Base-by-base conservation (phyloP, 2,888 invertebrate genomes). In the Agriotes lineatus region DNA sequence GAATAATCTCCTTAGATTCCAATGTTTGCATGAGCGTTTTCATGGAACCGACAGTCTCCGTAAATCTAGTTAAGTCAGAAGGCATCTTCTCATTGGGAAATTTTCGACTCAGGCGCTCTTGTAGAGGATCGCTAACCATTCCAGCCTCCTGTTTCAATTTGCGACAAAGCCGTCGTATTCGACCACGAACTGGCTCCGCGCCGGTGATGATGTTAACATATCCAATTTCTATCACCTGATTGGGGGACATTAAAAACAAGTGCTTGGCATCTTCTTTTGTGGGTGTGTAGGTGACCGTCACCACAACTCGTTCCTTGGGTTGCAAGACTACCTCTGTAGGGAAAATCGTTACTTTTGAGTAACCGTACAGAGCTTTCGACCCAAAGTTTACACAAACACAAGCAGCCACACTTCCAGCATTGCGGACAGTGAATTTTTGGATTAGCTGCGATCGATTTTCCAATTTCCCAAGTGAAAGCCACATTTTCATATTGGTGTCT, bases 401-500 rank as follows among this genome's bases (percentile, higher is more conserved):
- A 0, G 87, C 86, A 10, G 86, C 80, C 7, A 90, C 77, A 30
- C 87, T 86, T 0, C 90, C 90, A 14, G 80, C 85, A 75, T 90
- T 90, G 72, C 85, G 85, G 1, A 90, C 78, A 37, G 79, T 82
- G 61, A 90, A 86, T 45, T 81, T 84, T 44, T 86, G 84, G 9
- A 82, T 82, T 10, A 89, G 75, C 1, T 82, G 77, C 2, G 75
- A 79, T 20, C 84, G 83, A 1, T 86, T 85, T 65, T 85, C 85
- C 0, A 89, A 77, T 72, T 85, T 85, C 6, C 90, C 90, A 42
- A 90, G 81, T 0, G 88, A 86, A 0, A 90, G 75, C 84, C 89
- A 89, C 70, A 87, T 85, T 67, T 86, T 85, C 2, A 89, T 88
- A 1, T 86, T 85, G 0, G 87, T 87, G 54, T 89, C 90, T 76